Evolutionary conservation across 2,113 vertebrate species (phyloP).

Genomic region (Percina caprodes): DNA sequence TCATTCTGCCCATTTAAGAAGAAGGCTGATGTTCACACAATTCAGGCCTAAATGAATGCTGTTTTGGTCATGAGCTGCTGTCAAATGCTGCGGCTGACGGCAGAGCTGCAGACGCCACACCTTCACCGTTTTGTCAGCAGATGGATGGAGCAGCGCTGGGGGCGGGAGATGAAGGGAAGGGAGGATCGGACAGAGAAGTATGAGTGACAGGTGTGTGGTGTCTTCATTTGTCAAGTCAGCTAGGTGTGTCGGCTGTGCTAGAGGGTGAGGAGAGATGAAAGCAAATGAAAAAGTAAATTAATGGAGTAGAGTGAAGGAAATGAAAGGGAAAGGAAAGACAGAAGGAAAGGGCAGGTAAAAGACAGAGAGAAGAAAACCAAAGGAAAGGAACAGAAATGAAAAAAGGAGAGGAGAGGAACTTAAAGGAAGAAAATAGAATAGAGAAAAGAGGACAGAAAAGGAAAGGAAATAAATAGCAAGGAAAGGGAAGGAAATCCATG

Average conservation of each 20-base stretch:
- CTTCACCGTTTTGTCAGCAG: slow-evolving; percentile 47
- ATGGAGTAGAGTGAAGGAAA: slow-evolving; percentile 3
- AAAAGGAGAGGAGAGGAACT: fast-evolving
- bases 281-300: slow-evolving; percentile 4
- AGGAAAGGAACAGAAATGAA: background rate
- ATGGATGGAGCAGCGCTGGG: slow-evolving; percentile 31
- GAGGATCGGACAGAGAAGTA: slow-evolving; percentile 11
- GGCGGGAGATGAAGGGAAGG: slow-evolving; percentile 23
- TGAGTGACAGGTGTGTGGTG: slow-evolving; percentile 61
- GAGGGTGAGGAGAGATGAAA: slow-evolving; percentile 20
- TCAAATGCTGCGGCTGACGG: background rate
- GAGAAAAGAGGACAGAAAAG: fast-evolving
- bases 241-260: slow-evolving; percentile 48
- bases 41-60: slow-evolving; percentile 47
- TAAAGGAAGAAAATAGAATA: fast-evolving
- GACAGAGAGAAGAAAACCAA: no score
- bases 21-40: slow-evolving; percentile 60
- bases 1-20: slow-evolving; percentile 61
- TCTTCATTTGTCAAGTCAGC: slow-evolving; percentile 68
- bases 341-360: background rate
- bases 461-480: background rate
- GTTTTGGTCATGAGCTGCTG: slow-evolving; percentile 14
- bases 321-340: background rate
- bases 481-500: background rate
- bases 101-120: slow-evolving; percentile 5